Conservation (phyloP, 1,140 invertebrate species). For the Drosophila kohkoa region DNA sequence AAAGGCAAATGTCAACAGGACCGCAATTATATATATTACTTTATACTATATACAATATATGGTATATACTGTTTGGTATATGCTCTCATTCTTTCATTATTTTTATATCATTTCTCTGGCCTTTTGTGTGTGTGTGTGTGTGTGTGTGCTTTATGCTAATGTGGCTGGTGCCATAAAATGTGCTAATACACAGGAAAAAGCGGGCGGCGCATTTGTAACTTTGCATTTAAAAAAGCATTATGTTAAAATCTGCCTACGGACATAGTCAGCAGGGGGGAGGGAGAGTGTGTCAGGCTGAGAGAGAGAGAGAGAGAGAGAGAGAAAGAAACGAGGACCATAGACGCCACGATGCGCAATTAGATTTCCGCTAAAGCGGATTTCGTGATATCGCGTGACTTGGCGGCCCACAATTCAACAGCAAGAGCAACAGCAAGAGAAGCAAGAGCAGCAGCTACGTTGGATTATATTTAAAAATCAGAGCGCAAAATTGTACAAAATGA, state of each 20-base stretch:
- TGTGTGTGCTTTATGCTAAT: conserved; percentile 73
- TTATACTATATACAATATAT: conserved; percentile 27
- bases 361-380: conserved; percentile 83
- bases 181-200: conserved; percentile 71
- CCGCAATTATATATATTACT: conserved; percentile 67
- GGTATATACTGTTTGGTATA: conserved; percentile 20
- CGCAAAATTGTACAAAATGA: conserved; percentile 83
- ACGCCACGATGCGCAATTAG: conserved; percentile 80
- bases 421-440: conserved; percentile 28
- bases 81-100: conserved; percentile 51
- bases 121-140: conserved; percentile 65
- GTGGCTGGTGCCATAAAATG: conserved; percentile 76
- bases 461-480: conserved; percentile 84
- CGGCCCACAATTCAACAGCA: conserved; percentile 61
- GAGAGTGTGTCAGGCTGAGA: too few relatives aligned
- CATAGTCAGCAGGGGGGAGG: conserved; percentile 44
- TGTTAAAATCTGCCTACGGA: conserved; percentile 81
- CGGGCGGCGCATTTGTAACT: conserved; percentile 73
- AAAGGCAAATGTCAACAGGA: conserved; percentile 76
- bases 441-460: conserved; percentile 48
- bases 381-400: conserved; percentile 80
- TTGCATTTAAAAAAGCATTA: conserved; percentile 84
- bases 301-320: too few relatives aligned
- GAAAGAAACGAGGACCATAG: conserved; percentile 14
- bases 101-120: conserved; percentile 43